phyloP scores from a whole-genome alignment of 1,140 invertebrate species.

The Meloidogyne exigua region DNA sequence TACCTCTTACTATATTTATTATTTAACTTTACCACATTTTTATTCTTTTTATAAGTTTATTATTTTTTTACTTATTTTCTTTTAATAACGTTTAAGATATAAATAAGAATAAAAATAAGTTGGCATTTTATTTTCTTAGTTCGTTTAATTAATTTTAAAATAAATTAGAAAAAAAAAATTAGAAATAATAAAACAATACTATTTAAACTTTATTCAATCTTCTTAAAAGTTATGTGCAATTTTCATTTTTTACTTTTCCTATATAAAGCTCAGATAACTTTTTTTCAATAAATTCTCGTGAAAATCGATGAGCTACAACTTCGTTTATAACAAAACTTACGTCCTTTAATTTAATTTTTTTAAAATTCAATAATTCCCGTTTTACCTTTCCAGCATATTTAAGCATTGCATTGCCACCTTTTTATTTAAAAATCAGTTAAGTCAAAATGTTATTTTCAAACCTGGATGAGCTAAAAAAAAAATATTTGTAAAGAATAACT shows the following conservation, averaged over 20 bases:
- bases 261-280: conserved; percentile 19
- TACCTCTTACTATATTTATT: too few species aligned
- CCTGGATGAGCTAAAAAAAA: conserved; percentile 26
- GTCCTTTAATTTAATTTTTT: conserved; percentile 8
- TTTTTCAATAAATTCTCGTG: conserved; percentile 14
- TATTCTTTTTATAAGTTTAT: too few species aligned
- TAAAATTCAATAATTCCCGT: not conserved
- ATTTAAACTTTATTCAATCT: too few species aligned
- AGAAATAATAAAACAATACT: too few species aligned
- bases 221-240: not conserved
- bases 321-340: conserved; percentile 17
- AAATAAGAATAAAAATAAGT: too few species aligned
- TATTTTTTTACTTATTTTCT: too few species aligned
- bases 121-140: too few species aligned
- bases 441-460: not conserved
- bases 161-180: too few species aligned
- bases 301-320: conserved; percentile 11
- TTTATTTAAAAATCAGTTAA: not conserved
- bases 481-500: not conserved
- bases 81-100: too few species aligned
- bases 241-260: conserved; percentile 10
- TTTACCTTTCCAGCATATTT: conserved; percentile 28
- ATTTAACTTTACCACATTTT: too few species aligned
- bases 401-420: conserved; percentile 23
- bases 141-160: too few species aligned